Percentiles rank a stretch among this genome's conserved stretches.
Evolutionary conservation across 1,140 invertebrate genomes (phyloP).

Genomic region (Eupeodes corollae): DNA sequence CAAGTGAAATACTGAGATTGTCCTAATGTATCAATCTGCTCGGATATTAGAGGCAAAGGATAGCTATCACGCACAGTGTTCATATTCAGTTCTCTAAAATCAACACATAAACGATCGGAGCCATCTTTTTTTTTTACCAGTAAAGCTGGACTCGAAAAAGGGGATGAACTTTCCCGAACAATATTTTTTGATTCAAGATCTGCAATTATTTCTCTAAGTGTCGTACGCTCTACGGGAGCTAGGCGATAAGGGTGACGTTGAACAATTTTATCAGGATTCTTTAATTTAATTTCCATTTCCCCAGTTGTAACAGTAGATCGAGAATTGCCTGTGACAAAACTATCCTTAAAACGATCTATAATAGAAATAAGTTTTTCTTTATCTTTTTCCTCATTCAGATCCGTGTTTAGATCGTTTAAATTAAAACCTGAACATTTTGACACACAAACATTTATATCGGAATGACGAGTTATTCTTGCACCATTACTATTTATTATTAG

Average conservation of each 20-base stretch:
- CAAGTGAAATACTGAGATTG: slow-evolving; percentile 28
- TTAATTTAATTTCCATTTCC: slow-evolving; percentile 8
- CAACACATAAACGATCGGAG: slow-evolving; percentile 13
- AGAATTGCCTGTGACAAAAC: slow-evolving; percentile 1
- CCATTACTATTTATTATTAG: slow-evolving; percentile 2
- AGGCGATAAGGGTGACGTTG: slow-evolving; percentile 10
- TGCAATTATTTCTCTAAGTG: slow-evolving; percentile 12
- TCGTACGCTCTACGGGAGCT: slow-evolving; percentile 9
- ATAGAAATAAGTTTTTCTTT: slow-evolving; percentile 4
- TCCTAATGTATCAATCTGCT: slow-evolving; percentile 29
- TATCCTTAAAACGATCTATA: slow-evolving; percentile 2
- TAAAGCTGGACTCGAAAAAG: slow-evolving; percentile 19
- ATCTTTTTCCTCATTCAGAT: slow-evolving; percentile 1
- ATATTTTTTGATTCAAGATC: slow-evolving; percentile 13
- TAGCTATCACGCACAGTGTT: slow-evolving; percentile 35
- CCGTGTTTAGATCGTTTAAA: not conserved
- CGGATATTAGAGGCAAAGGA: slow-evolving; percentile 37
- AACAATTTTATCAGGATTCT: slow-evolving; percentile 9
- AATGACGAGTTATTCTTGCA: slow-evolving; percentile 2
- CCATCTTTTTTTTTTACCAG: slow-evolving; percentile 18
- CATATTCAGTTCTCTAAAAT: slow-evolving; percentile 39
- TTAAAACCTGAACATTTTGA: slow-evolving; percentile 3
- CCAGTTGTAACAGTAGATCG: slow-evolving; percentile 3
- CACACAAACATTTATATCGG: not conserved
- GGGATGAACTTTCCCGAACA: slow-evolving; percentile 16